Evolutionary conservation across 2,888 invertebrate species (phyloP).

Genomic region (Netelia melanura): DNA sequence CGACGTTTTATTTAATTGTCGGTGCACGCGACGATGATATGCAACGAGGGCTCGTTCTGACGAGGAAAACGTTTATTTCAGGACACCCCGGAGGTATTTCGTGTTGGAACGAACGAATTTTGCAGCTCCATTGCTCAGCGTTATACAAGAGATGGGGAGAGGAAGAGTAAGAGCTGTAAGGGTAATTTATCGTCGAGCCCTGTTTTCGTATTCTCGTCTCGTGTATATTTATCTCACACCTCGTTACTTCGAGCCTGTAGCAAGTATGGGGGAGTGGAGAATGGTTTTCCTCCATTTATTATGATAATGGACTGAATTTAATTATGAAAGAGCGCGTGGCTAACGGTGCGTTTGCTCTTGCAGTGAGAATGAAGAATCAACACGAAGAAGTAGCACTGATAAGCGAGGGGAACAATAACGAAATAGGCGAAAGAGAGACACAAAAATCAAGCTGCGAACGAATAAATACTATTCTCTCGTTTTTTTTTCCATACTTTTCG

Average conservation of each 20-base stretch:
- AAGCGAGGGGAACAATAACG: slow-evolving; percentile 16
- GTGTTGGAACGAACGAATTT: slow-evolving; percentile 41
- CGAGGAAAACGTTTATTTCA: slow-evolving; percentile 35
- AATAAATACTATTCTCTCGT: background rate
- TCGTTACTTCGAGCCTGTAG: background rate
- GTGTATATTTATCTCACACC: background rate
- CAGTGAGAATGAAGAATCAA: slow-evolving; percentile 12
- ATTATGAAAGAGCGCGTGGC: slow-evolving; percentile 12
- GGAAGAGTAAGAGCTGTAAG: slow-evolving; percentile 3
- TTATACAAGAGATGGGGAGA: background rate
- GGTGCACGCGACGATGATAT: slow-evolving; percentile 19
- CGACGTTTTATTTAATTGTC: slow-evolving; percentile 29
- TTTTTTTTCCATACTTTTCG: background rate
- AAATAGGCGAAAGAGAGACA: background rate
- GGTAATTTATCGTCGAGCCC: slow-evolving; percentile 37
- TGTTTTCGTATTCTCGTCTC: slow-evolving; percentile 37
- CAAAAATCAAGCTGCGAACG: slow-evolving; percentile 4
- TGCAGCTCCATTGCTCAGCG: background rate
- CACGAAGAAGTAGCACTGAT: slow-evolving; percentile 17
- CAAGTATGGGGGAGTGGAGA: background rate
- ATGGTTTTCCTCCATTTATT: slow-evolving; percentile 37
- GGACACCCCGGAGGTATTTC: slow-evolving; percentile 20
- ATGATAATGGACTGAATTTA: slow-evolving; percentile 46
- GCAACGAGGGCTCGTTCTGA: slow-evolving; percentile 21
- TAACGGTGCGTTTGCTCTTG: background rate